phyloP scores from a whole-genome alignment of 1,140 invertebrate species.

The Drosophila lini region DNA sequence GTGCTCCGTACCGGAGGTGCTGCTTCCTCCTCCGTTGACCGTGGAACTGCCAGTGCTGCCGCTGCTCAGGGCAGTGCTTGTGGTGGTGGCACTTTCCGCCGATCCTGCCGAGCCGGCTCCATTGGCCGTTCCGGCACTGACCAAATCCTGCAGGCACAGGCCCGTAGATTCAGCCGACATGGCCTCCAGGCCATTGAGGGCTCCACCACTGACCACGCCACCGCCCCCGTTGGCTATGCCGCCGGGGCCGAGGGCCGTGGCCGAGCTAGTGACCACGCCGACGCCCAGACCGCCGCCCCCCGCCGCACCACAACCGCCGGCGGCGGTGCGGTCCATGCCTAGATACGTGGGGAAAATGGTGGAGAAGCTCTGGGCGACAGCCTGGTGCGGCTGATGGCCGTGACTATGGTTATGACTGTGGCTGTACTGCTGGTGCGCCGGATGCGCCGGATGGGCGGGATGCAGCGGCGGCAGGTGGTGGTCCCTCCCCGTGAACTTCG shows the following conservation, averaged over 20 bases:
- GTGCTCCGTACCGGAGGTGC: constrained; percentile 80
- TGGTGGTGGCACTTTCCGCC: constrained; percentile 76
- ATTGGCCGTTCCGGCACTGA: constrained; percentile 84
- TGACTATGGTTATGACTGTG: constrained; percentile 50
- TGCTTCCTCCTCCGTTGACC: constrained; percentile 77
- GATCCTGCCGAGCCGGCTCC: constrained; percentile 84
- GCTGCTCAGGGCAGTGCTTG: constrained; percentile 79
- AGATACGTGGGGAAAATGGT: constrained; percentile 84
- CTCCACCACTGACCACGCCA: constrained; percentile 86
- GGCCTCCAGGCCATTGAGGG: constrained; percentile 86
- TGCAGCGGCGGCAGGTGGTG: constrained; percentile 82
- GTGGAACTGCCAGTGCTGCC: constrained; percentile 85
- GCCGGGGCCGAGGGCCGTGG: constrained; percentile 84
- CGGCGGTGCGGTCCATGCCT: constrained; percentile 81
- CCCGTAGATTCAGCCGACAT: constrained; percentile 84
- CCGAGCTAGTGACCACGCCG: constrained; percentile 84
- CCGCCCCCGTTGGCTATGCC: constrained; percentile 76
- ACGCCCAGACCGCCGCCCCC: constrained; percentile 75
- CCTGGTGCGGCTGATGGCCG: constrained; percentile 82
- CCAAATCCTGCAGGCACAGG: constrained; percentile 90
- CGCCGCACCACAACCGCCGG: constrained; percentile 74
- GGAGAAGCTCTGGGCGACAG: constrained; percentile 82
- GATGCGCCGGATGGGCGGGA: constrained; percentile 62
- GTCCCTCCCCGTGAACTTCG: constrained; percentile 83
- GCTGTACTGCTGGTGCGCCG: constrained; percentile 71